Conservation (phyloP, 2,797 vertebrate genomes). For the Melanotaenia boesemani region DNA sequence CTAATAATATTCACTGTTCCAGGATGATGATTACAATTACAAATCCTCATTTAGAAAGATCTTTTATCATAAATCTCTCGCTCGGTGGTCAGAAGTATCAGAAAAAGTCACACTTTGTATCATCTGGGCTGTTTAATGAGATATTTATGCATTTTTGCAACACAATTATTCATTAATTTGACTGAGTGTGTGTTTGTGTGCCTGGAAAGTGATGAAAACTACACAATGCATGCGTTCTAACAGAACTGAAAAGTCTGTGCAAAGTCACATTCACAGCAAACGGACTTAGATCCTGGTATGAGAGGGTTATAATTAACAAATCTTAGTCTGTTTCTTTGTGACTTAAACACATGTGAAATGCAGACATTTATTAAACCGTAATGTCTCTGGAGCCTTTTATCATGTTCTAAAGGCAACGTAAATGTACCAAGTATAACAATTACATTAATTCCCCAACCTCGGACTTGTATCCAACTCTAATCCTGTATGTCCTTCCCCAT, state of each 20-base stretch:
- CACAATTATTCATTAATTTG: not conserved
- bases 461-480: not conserved
- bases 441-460: too few relatives aligned
- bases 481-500: slow-evolving; percentile 12
- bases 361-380: not conserved
- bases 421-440: too few relatives aligned
- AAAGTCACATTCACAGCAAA: slow-evolving; percentile 4
- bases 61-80: not conserved
- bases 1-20: not conserved
- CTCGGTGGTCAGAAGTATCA: not conserved
- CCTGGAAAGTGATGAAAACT: too few relatives aligned
- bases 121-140: too few relatives aligned
- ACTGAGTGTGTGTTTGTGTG: too few relatives aligned
- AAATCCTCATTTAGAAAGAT: not conserved
- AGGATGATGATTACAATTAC: slow-evolving; percentile 4
- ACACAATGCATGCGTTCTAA: not conserved
- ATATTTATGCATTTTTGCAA: not conserved
- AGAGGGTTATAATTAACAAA: not conserved
- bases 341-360: not conserved
- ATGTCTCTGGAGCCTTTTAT: not conserved
- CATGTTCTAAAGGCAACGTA: not conserved
- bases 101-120: too few relatives aligned
- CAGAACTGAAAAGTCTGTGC: not conserved
- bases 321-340: slow-evolving; percentile 15
- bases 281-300: too few relatives aligned